Evolutionary conservation across 2,113 vertebrate genomes (phyloP), one percentile per base, ranked within the genome.

Genomic region (Carettochelys insculpta): DNA sequence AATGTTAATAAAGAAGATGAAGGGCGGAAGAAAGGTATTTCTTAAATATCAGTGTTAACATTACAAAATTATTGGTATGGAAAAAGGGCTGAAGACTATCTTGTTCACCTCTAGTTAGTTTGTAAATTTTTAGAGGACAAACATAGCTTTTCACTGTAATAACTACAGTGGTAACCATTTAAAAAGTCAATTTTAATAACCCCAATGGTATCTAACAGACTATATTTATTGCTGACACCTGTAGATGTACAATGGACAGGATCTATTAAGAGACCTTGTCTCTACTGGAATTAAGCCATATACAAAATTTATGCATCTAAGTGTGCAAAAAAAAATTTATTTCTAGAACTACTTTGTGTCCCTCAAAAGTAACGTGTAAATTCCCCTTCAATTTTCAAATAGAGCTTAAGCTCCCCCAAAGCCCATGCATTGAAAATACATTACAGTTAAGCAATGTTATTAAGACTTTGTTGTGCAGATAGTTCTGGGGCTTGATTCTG

Each of bases 1-100:
- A 91, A 94, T 47, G 56, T 75, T 38, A 3, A 50, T 1, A 78
- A 58, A 43, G 34, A 84, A 1, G 81, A 82, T 54, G 25, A 38
- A 12, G 3, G 47, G n/a, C 2, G 1, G 87, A 71, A 25, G 76
- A 82, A 76, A 95, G 95, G 94, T 97, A 83, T 8, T 79, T 13
- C 7, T 83, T 76, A 27, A 83, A 41, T 52, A 65, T 27, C 77
- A 56, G 12, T 41, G 25, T 65, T 41, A 50, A 71, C 41, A 19
- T 85, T 54, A 16, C 77, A 65, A 76, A 77, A 52, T 16, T 6
- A 47, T 34, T 48, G 47, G 22, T 50, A 79, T 79, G n/a, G 48
- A 19, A 76, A 86, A 90, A 50, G n/a, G 50, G 43, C 31, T n/a
- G 47, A 81, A 54, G 43, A 50, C 38, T 77, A 84, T 19, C 13